A percentile compares a stretch with the other conserved stretches of the same genome.
phyloP scores from a whole-genome alignment of 2,888 invertebrate species.

The Andrena marginata region DNA sequence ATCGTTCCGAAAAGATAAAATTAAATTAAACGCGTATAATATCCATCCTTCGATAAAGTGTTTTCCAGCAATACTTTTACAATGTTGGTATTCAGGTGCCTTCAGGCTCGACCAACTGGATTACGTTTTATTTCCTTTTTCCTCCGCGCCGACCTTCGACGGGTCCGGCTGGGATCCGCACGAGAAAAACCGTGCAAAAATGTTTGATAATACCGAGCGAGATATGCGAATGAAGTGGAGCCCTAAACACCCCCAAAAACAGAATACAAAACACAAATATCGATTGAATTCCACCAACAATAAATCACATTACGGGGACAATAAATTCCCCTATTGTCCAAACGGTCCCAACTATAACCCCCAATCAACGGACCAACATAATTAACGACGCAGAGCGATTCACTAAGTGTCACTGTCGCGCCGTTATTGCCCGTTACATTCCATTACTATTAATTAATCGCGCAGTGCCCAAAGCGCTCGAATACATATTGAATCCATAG shows the following conservation, averaged over 20 bases:
- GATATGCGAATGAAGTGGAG: background rate
- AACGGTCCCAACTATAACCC: background rate
- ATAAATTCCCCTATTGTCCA: background rate
- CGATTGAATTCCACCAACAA: background rate
- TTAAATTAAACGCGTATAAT: background rate
- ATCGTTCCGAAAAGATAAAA: background rate
- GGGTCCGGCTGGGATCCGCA: background rate
- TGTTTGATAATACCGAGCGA: background rate
- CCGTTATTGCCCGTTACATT: background rate
- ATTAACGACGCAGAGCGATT: background rate
- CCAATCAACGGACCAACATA: background rate
- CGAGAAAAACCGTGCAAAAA: background rate
- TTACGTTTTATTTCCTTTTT: background rate
- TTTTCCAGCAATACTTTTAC: background rate
- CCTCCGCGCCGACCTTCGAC: conserved; percentile 1
- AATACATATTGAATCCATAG: background rate
- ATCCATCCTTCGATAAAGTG: background rate
- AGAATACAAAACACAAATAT: background rate
- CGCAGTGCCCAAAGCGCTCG: background rate
- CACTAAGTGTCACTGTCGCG: background rate
- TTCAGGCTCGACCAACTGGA: background rate
- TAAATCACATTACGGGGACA: background rate
- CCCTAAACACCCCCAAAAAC: background rate
- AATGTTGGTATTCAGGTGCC: background rate
- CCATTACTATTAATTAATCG: conserved; percentile 13